Conservation (phyloP, 30 jellyfish, hydroid and myxozoan species). For the Turritopsis rubra region DNA sequence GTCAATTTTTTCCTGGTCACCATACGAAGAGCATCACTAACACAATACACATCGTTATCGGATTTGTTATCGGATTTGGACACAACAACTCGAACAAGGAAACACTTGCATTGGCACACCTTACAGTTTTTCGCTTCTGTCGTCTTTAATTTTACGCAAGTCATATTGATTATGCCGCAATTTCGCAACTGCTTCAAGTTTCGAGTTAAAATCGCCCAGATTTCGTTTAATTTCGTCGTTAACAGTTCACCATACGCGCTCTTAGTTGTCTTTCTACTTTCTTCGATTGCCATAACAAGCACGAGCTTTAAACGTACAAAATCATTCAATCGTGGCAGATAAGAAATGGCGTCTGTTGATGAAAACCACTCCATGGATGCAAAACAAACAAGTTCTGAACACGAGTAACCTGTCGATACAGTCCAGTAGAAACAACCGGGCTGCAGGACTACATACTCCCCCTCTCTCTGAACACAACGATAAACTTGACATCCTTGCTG, state of each 20-base stretch:
- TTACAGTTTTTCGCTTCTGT: not conserved
- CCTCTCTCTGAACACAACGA: slow-evolving; percentile 28
- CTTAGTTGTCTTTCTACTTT: not conserved
- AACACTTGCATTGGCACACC: not conserved
- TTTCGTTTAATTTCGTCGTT: not conserved
- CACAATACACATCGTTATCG: not conserved
- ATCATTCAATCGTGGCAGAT: not conserved
- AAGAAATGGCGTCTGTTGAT: not conserved
- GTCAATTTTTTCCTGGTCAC: not conserved
- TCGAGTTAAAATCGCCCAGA: not conserved
- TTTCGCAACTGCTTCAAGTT: not conserved
- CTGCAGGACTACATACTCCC: slow-evolving; percentile 23
- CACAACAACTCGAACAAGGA: not conserved
- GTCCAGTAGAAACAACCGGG: slow-evolving; percentile 26
- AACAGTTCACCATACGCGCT: not conserved
- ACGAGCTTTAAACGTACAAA: not conserved
- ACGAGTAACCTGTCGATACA: slow-evolving; percentile 25
- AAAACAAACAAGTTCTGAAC: slow-evolving; percentile 18
- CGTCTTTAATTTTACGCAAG: not conserved
- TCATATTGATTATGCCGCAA: not conserved
- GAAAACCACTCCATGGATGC: slow-evolving; percentile 29
- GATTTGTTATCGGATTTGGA: not conserved
- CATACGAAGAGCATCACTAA: not conserved
- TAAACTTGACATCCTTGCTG: slow-evolving; percentile 4
- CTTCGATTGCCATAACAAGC: not conserved